These are phyloP conservation scores for Gisinianus flammeolus DNA, from an alignment of 2,888 invertebrate species.

Conservation along the genomic window DNA sequence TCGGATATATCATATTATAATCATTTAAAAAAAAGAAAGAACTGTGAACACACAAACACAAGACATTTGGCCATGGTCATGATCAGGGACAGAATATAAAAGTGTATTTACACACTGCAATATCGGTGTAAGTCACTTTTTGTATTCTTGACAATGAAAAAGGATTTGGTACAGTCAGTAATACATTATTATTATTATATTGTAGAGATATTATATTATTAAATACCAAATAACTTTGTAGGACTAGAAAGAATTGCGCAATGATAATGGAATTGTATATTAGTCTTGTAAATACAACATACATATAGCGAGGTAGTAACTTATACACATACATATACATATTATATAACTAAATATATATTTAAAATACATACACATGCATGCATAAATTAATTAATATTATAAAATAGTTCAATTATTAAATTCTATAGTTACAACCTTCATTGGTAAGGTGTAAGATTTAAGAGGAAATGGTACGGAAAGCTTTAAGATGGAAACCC, in stretches of 20 bases:
- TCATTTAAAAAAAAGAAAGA: too few species aligned
- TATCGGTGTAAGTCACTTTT: background rate
- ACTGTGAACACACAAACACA: too few species aligned
- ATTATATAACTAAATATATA: too few species aligned
- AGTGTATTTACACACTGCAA: too few species aligned
- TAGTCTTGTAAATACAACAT: slow-evolving; percentile 17
- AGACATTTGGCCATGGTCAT: slow-evolving; percentile 1
- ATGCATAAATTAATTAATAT: slow-evolving; percentile 5
- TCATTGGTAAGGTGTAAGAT: background rate
- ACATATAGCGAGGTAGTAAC: background rate
- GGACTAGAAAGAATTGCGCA: slow-evolving; percentile 29
- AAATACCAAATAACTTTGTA: background rate
- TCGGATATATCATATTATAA: too few species aligned
- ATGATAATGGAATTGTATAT: slow-evolving; percentile 35
- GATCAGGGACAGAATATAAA: background rate
- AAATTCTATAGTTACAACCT: background rate
- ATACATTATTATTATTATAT: background rate
- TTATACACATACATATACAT: background rate
- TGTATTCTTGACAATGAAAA: too few species aligned
- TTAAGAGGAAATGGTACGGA: slow-evolving; percentile 46
- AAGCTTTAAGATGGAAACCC: slow-evolving; percentile 47
- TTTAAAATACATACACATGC: too few species aligned
- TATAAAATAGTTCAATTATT: background rate
- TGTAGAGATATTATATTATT: background rate
- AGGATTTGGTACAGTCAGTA: too few species aligned